Evolutionary conservation across 2,113 vertebrate species (phyloP).

Genomic region (Perca schrenkii): DNA sequence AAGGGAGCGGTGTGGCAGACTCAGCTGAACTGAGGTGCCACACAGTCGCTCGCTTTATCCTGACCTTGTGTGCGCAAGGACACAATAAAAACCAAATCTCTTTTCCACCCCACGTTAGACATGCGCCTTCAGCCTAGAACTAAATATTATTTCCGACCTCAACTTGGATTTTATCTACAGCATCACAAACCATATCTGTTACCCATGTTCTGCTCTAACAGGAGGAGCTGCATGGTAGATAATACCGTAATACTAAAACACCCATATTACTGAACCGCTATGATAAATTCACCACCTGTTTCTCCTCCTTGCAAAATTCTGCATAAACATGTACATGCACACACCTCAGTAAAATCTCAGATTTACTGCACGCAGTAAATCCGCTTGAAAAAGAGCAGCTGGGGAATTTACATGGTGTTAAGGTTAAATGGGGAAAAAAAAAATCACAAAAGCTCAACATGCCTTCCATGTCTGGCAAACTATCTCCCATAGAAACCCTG

Average conservation of each 20-base stretch:
- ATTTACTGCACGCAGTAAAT: conserved; percentile 58
- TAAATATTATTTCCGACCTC: background rate
- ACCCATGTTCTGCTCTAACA: conserved; percentile 22
- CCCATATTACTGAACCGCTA: background rate
- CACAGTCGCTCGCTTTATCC: conserved; percentile 73
- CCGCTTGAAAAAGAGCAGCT: conserved; percentile 70
- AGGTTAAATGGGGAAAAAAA: conserved; percentile 36
- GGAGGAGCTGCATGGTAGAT: background rate
- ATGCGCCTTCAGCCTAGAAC: background rate
- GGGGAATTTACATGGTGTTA: conserved; percentile 64
- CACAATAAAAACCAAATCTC: conserved; percentile 41
- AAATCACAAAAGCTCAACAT: conserved; percentile 58
- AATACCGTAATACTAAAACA: background rate
- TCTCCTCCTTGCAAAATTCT: conserved; percentile 18
- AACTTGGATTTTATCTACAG: background rate
- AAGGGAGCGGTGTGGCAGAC: conserved; percentile 67
- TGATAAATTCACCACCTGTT: conserved; percentile 66
- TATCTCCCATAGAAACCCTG: conserved; percentile 52
- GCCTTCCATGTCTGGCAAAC: conserved; percentile 24
- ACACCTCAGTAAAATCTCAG: conserved; percentile 44
- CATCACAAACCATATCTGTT: background rate
- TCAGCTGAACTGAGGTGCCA: conserved; percentile 71
- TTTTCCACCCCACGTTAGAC: background rate
- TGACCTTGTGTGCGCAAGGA: conserved; percentile 47
- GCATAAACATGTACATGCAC: conserved; percentile 14